These are phyloP conservation scores for Caenorhabditis briggsae DNA, from an alignment of 1,140 invertebrate species.

Conservation along the genomic window DNA sequence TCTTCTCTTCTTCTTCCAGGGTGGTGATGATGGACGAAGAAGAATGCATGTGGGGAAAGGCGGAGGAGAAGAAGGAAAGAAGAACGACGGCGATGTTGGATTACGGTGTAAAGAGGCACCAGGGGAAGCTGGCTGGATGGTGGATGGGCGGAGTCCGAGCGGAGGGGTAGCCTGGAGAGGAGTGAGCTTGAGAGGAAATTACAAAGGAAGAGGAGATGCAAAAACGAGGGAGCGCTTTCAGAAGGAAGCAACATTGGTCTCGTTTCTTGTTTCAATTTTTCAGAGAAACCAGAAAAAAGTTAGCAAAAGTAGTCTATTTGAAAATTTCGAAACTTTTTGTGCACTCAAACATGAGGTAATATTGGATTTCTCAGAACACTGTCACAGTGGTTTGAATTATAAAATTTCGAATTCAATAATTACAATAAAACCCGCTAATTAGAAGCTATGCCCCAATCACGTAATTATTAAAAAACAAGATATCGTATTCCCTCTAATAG, in stretches of 20 bases:
- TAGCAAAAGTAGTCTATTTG: too few species aligned
- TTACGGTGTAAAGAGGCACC: conserved; percentile 31
- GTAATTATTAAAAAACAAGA: too few species aligned
- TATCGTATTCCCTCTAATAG: too few species aligned
- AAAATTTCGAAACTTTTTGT: too few species aligned
- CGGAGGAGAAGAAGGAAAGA: conserved; percentile 33
- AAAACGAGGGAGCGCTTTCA: conserved; percentile 16
- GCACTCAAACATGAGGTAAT: too few species aligned
- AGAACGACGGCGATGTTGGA: not conserved
- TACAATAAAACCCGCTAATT: too few species aligned
- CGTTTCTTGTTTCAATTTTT: not conserved
- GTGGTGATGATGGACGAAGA: conserved; percentile 38
- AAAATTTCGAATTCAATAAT: too few species aligned
- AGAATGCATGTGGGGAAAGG: conserved; percentile 43
- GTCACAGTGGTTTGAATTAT: too few species aligned
- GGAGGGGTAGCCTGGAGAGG: not conserved
- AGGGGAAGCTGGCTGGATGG: not conserved
- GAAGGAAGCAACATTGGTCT: not conserved
- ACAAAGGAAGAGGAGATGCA: conserved; percentile 1
- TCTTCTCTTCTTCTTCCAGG: conserved; percentile 35
- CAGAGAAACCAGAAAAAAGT: not conserved
- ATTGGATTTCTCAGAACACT: too few species aligned
- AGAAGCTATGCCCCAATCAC: too few species aligned
- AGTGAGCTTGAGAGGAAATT: conserved; percentile 13
- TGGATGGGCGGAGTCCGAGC: conserved; percentile 19